These are phyloP conservation scores for Pterophyllum scalare DNA, from an alignment of 2,113 vertebrate species.

Conservation along the genomic window DNA sequence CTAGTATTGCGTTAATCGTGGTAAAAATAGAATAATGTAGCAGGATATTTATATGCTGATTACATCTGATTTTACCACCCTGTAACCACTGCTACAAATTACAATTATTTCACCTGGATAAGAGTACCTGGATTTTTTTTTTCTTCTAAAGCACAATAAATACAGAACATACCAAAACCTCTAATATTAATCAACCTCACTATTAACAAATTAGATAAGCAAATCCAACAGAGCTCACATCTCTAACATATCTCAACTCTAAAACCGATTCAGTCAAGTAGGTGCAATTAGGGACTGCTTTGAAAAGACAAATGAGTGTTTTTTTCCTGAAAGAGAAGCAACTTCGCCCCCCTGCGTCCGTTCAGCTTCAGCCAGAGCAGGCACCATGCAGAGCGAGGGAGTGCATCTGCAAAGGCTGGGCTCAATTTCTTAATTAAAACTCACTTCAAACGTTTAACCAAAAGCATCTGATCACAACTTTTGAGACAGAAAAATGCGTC, in stretches of 20 bases:
- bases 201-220: constrained; percentile 52
- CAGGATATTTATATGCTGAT: constrained; percentile 47
- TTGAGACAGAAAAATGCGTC: neutral
- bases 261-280: constrained; percentile 26
- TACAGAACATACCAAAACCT: constrained; percentile 66
- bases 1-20: constrained; percentile 54
- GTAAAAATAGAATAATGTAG: constrained; percentile 57
- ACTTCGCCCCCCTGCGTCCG: constrained; percentile 30
- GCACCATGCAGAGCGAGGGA: constrained; percentile 75
- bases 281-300: constrained; percentile 40
- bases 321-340: constrained; percentile 75
- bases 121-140: constrained; percentile 81
- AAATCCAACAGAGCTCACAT: constrained; percentile 50
- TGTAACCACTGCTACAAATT: constrained; percentile 82
- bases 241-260: neutral
- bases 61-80: constrained; percentile 75
- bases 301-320: constrained; percentile 58
- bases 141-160: constrained; percentile 71
- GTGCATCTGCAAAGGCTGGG: constrained; percentile 3
- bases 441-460: constrained; percentile 6
- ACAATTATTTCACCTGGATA: constrained; percentile 82
- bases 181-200: constrained; percentile 41
- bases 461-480: neutral
- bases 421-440: constrained; percentile 11
- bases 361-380: constrained; percentile 68